Conservation (phyloP, 2,888 invertebrate species). For the Leistus spinibarbis region DNA sequence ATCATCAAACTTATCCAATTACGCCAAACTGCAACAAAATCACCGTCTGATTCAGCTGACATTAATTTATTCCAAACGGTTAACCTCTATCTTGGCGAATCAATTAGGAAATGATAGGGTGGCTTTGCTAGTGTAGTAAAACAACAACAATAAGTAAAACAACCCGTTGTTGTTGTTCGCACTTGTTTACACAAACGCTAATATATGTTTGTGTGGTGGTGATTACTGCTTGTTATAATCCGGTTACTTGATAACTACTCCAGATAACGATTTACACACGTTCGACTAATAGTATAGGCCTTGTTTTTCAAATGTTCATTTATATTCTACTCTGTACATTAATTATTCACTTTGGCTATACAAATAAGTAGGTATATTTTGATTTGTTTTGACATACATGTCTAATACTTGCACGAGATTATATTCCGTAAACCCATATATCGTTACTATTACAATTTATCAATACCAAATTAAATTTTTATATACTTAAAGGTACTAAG, state of each 20-base stretch:
- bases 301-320: not conserved
- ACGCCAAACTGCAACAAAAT: conserved; percentile 26
- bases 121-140: not conserved
- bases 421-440: too few species aligned
- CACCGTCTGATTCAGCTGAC: conserved; percentile 13
- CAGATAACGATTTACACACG: conserved; percentile 1
- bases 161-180: not conserved
- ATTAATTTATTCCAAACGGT: conserved; percentile 32
- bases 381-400: too few species aligned
- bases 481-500: too few species aligned
- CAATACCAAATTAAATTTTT: too few species aligned
- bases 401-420: too few species aligned
- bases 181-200: not conserved
- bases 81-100: conserved; percentile 7
- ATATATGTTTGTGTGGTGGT: not conserved
- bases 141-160: not conserved
- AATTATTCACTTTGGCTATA: too few species aligned
- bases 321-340: too few species aligned
- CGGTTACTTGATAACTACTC: conserved; percentile 5
- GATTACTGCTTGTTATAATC: conserved; percentile 16
- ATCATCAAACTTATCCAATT: conserved; percentile 22
- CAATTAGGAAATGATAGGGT: not conserved
- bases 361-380: too few species aligned
- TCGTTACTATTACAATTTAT: too few species aligned
- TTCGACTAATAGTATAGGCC: not conserved